Conservation (phyloP, 2,888 invertebrate genomes). For the Tipula vernalis region DNA sequence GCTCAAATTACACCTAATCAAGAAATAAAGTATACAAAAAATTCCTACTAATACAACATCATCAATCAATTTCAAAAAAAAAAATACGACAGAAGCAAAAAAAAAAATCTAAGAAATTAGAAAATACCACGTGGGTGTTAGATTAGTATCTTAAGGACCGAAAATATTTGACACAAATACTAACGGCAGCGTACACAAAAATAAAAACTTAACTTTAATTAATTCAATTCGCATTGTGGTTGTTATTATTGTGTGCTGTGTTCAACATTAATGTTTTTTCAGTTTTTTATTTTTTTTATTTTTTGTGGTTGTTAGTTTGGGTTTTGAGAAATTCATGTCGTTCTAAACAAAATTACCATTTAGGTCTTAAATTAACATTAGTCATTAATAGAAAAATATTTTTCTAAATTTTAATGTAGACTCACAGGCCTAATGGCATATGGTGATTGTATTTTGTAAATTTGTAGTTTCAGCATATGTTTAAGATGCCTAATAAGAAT, state of each 20-base stretch:
- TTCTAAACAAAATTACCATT: not conserved
- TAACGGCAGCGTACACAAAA: not conserved
- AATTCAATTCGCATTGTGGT: not conserved
- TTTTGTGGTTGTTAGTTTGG: not conserved
- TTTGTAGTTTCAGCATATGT: not conserved
- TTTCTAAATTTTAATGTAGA: not conserved
- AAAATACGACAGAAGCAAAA: not conserved
- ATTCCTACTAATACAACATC: not conserved
- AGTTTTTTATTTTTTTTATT: too few relatives aligned
- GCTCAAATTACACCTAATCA: not conserved
- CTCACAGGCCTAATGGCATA: not conserved
- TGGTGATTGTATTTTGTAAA: not conserved
- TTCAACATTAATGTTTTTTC: not conserved
- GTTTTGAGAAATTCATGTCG: not conserved
- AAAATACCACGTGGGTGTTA: not conserved
- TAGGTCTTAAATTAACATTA: not conserved
- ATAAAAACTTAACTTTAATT: not conserved
- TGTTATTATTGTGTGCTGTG: not conserved
- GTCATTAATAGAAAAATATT: not conserved
- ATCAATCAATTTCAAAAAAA: not conserved
- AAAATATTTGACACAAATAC: not conserved
- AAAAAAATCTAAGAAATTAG: not conserved
- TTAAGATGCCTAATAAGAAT: too few relatives aligned
- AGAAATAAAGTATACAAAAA: not conserved
- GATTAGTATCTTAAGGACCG: not conserved